phyloP scores from a whole-genome alignment of 2,113 vertebrate species.

The Pipra filicauda region DNA sequence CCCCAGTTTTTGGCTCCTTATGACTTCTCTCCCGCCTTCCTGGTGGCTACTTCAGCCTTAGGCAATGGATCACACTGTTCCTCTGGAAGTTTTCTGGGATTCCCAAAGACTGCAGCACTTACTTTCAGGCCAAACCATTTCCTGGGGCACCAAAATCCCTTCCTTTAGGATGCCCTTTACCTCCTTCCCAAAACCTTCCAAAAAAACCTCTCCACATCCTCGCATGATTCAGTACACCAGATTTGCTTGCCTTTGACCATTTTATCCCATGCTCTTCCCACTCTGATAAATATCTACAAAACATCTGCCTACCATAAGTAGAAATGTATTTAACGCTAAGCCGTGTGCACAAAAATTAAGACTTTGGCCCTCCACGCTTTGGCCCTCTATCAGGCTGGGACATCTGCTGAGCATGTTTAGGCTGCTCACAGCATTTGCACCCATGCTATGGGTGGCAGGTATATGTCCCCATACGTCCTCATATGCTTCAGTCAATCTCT shows the following conservation, averaged over 20 bases:
- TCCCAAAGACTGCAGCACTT: neutral
- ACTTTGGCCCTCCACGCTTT: neutral
- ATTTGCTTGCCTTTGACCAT: neutral
- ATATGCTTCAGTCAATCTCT: neutral
- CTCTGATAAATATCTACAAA: neutral
- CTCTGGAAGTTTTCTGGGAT: neutral
- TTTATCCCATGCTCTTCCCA: neutral
- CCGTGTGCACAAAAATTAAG: neutral
- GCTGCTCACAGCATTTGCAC: neutral
- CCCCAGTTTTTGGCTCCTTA: rapidly evolving
- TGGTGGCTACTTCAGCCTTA: neutral
- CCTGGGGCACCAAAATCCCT: neutral
- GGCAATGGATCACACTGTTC: neutral
- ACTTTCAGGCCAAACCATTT: neutral
- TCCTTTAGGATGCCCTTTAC: neutral
- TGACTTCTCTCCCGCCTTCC: neutral
- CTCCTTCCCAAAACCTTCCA: neutral
- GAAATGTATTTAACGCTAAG: neutral
- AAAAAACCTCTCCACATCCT: neutral
- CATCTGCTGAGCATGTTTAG: neutral
- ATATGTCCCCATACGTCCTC: neutral
- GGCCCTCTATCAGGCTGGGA: neutral
- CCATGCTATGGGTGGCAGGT: neutral
- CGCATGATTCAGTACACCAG: neutral
- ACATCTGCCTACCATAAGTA: neutral